Evolutionary conservation across 2,113 vertebrate genomes (phyloP).

Genomic region (Otis tarda): DNA sequence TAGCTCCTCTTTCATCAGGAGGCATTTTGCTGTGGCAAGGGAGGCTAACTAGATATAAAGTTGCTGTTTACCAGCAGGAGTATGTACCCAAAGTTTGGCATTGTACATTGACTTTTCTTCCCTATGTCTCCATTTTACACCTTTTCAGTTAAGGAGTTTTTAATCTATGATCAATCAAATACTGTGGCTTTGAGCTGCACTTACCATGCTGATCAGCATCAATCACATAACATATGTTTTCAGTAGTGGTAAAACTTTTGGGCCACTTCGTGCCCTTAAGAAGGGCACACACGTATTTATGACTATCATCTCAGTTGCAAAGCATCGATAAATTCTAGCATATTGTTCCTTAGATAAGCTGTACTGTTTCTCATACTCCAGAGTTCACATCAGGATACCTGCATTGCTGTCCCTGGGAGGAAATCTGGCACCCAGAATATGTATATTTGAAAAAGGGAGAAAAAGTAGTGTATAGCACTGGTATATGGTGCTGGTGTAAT

Average conservation of each 20-base stretch:
- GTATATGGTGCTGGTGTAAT: neutral
- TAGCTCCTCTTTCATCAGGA: slow-evolving; percentile 60
- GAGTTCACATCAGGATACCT: neutral
- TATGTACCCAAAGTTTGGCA: neutral
- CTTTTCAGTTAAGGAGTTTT: neutral
- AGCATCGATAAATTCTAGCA: neutral
- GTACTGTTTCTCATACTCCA: neutral
- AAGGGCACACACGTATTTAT: neutral
- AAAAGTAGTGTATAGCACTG: neutral
- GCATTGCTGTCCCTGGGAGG: neutral
- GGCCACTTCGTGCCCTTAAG: neutral
- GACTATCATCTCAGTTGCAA: neutral
- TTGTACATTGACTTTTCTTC: neutral
- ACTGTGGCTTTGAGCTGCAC: neutral
- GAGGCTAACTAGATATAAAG: slow-evolving; percentile 56
- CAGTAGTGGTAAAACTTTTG: neutral
- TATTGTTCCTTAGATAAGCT: neutral
- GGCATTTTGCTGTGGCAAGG: slow-evolving; percentile 58
- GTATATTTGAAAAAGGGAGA: neutral
- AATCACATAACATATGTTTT: neutral
- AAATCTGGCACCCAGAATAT: neutral
- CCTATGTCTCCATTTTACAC: neutral
- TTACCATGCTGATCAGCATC: neutral
- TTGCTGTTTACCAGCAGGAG: slow-evolving; percentile 38
- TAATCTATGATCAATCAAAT: neutral